These are phyloP conservation scores for Palythoa grandis DNA, from an alignment of 92 coral and sea anemone species.

Conservation along the genomic window DNA sequence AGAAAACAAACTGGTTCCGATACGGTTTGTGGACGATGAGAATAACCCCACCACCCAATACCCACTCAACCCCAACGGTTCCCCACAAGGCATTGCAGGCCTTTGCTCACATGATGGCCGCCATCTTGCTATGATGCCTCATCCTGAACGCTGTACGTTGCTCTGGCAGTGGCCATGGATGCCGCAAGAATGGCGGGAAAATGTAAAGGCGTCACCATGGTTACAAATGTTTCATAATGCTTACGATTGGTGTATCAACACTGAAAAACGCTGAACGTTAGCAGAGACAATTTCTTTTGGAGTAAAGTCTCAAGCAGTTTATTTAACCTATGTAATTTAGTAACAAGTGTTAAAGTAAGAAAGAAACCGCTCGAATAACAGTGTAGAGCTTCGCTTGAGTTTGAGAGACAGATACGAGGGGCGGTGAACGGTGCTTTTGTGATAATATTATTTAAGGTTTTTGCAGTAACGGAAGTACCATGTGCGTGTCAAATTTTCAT, in stretches of 20 bases:
- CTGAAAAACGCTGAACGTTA: constrained; percentile 10
- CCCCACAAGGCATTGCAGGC: constrained; percentile 95
- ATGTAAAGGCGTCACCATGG: constrained; percentile 88
- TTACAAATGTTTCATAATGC: constrained; percentile 96
- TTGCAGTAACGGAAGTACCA: no score
- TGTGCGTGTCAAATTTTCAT: no score
- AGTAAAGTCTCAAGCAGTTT: background rate
- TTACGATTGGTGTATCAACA: constrained; percentile 79
- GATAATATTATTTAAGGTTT: no score
- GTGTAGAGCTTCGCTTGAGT: background rate
- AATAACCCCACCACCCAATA: constrained; percentile 85
- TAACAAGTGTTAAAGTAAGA: background rate
- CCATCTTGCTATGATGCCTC: constrained; percentile 99
- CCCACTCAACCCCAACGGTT: constrained; percentile 97
- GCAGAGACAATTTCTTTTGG: background rate
- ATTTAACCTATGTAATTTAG: background rate
- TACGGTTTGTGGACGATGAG: constrained; percentile 90
- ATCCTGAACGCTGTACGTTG: constrained; percentile 95
- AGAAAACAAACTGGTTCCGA: constrained; percentile 76
- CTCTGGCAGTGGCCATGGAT: constrained; percentile 99
- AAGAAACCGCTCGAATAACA: background rate
- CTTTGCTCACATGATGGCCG: constrained; percentile 94
- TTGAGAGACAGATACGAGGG: background rate
- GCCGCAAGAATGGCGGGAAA: constrained; percentile 87
- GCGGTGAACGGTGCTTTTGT: no score